phyloP scores from a whole-genome alignment of 2,888 invertebrate species.

The Corythucha ciliata region DNA sequence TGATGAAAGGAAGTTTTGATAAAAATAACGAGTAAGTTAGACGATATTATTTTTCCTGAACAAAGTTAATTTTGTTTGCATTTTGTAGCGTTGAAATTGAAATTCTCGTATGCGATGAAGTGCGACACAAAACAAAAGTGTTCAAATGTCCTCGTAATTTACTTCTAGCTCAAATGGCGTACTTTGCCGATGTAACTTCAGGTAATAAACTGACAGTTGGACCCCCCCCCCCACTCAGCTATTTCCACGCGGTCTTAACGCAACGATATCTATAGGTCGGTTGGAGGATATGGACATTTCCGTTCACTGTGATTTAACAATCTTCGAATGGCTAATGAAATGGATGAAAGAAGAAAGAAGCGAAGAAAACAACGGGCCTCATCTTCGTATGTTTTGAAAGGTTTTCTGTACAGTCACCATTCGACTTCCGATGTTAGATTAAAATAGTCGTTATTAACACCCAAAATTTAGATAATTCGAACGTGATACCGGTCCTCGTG shows the following conservation, averaged over 20 bases:
- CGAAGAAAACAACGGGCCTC: constrained; percentile 10
- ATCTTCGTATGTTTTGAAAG: constrained; percentile 11
- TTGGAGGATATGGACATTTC: constrained; percentile 91
- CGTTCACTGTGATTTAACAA: constrained; percentile 90
- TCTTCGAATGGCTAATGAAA: constrained; percentile 93
- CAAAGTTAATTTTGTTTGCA: background rate
- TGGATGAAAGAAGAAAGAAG: constrained; percentile 58
- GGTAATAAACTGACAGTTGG: too few species aligned
- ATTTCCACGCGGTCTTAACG: too few species aligned
- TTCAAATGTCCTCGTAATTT: constrained; percentile 81
- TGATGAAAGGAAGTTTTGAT: too few species aligned
- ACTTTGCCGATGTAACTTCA: constrained; percentile 81
- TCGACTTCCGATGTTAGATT: constrained; percentile 1
- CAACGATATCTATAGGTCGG: too few species aligned
- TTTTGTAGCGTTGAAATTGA: constrained; percentile 64
- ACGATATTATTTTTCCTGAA: background rate
- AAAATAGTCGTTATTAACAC: constrained; percentile 1
- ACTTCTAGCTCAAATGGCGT: constrained; percentile 85
- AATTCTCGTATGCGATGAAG: constrained; percentile 92
- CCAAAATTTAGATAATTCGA: constrained; percentile 44
- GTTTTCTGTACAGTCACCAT: background rate
- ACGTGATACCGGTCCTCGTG: constrained; percentile 84
- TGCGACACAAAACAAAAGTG: constrained; percentile 78
- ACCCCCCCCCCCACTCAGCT: too few species aligned
- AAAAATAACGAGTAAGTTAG: background rate